These are phyloP conservation scores for Gobiocypris rarus DNA, from an alignment of 2,113 vertebrate species.

Conservation along the genomic window DNA sequence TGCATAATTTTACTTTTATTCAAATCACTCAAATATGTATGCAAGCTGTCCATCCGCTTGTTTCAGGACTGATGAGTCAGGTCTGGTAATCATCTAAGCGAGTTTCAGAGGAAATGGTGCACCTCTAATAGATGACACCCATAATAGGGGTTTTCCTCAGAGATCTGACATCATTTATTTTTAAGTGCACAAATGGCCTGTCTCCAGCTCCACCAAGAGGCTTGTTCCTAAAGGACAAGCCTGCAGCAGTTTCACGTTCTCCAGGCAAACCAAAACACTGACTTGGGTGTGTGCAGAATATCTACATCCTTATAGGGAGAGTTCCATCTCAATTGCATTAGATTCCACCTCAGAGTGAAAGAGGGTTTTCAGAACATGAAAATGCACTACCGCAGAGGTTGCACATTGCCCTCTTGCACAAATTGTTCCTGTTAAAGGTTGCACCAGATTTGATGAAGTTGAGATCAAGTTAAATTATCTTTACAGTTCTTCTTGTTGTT, in stretches of 20 bases:
- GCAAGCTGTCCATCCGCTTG: not conserved
- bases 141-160: slow-evolving; percentile 34
- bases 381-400: not conserved
- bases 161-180: slow-evolving; percentile 28
- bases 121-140: slow-evolving; percentile 28
- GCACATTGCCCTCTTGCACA: not conserved
- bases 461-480: not conserved
- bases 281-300: not conserved
- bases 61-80: slow-evolving; percentile 16
- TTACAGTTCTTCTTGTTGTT: not conserved
- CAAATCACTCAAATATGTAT: not conserved
- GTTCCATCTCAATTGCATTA: not conserved
- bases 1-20: not conserved
- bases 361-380: not conserved
- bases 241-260: not conserved
- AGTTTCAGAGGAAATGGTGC: slow-evolving; percentile 8
- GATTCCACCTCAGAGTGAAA: not conserved
- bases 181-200: slow-evolving; percentile 24
- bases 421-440: slow-evolving; percentile 19
- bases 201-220: slow-evolving; percentile 23
- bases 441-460: not conserved
- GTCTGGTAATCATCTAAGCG: not conserved
- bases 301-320: not conserved
- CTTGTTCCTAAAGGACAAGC: slow-evolving; percentile 1
- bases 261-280: slow-evolving; percentile 15